Base-by-base conservation (phyloP, 2,797 vertebrate genomes). In the Benthosema pterotum region DNA sequence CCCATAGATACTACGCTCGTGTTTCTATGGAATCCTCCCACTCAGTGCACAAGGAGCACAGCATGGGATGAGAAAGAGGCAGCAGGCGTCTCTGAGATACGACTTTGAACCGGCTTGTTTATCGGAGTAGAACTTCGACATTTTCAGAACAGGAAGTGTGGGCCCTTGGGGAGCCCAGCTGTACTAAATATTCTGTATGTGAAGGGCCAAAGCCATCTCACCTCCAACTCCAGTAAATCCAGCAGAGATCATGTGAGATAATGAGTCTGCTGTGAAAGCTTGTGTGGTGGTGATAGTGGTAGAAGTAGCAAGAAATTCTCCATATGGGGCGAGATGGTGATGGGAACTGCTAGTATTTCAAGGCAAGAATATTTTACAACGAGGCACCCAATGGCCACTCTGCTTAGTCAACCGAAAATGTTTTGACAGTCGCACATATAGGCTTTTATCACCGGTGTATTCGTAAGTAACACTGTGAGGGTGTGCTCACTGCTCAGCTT, bases 91-190 rank as follows among this genome's bases (percentile, higher is more conserved):
- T 78, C 45, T 75, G 74, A 70, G 66, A 72, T 71, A 58, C 74
- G 72, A 77, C 71, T 80, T 54, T 19, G 71, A n/a, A 71, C 68
- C 17, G 45, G 66, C 55, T 78, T 89, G 80, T 90, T 86, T 87
- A 87, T 83, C 65, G 73, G 69, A 77, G 71, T 56, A 80, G 80
- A 83, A 87, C 86, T 87, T 81, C 87, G 82, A 90, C 85, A 87
- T 78, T 49, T 67, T 69, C 52, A 56, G 75, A 80, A 60, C 88
- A 90, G 92, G 90, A 93, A 92, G 89, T 84, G 62, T 2, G 71
- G 57, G 57, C 79, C 84, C 77, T 64, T 2, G 42, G 86, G 83
- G 88, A 86, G 63, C 58, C 4, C 9, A 7, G 63, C 83, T 90
- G 71, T 60, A 87, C 83, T 45, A 85, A 87, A 82, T 85, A 83